Percentiles rank a stretch among this genome's conserved stretches.
Evolutionary conservation across 1,140 invertebrate species (phyloP).

Genomic region (Helicoverpa armigera): DNA sequence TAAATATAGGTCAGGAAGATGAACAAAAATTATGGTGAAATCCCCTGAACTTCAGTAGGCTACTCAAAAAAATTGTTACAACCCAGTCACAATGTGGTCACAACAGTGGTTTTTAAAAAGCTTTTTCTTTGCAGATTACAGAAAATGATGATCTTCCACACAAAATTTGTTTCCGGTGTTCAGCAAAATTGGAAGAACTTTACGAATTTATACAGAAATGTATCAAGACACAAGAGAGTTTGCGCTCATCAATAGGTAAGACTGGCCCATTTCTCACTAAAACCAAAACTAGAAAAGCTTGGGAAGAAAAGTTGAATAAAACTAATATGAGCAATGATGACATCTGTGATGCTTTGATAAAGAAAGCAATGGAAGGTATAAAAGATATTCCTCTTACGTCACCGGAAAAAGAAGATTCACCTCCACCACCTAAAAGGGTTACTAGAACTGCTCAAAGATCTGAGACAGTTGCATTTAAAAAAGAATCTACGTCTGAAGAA

Average conservation of each 20-base stretch:
- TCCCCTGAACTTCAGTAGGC: no score
- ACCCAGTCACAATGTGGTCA: neutral
- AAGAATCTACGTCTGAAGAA: neutral
- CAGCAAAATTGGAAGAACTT: slow-evolving; percentile 83
- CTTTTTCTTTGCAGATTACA: slow-evolving; percentile 74
- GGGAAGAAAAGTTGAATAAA: slow-evolving; percentile 82
- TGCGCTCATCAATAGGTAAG: slow-evolving; percentile 68
- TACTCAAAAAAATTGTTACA: no score
- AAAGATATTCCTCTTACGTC: slow-evolving; percentile 68
- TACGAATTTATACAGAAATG: slow-evolving; percentile 84
- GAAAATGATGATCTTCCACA: slow-evolving; percentile 85
- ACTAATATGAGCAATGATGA: slow-evolving; percentile 84
- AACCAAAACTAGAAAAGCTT: slow-evolving; percentile 68
- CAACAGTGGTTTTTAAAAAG: neutral
- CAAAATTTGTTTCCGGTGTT: slow-evolving; percentile 85
- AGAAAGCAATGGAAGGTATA: slow-evolving; percentile 82
- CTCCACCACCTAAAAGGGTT: slow-evolving; percentile 35
- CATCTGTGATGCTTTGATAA: slow-evolving; percentile 82
- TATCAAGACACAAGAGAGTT: slow-evolving; percentile 77
- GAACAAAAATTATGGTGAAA: no score
- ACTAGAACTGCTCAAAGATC: slow-evolving; percentile 28
- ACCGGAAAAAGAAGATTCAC: slow-evolving; percentile 53
- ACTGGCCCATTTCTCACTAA: slow-evolving; percentile 62
- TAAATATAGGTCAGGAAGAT: no score
- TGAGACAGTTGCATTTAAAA: slow-evolving; percentile 31